Percentiles rank a stretch among this genome's conserved stretches.
phyloP scores from a whole-genome alignment of 2,888 invertebrate species.

The Mechanitis mazaeus region DNA sequence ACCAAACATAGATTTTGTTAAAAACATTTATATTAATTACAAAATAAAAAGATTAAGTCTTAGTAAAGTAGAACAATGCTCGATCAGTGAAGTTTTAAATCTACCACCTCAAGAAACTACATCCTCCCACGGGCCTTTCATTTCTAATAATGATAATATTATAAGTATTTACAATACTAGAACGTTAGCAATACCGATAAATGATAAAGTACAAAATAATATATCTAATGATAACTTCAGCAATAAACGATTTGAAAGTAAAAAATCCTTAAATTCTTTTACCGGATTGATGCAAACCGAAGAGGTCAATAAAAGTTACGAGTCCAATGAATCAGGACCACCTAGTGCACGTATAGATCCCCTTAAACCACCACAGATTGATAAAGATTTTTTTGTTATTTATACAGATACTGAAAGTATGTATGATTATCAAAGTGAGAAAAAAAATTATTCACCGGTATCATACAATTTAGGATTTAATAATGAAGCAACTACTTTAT shows the following conservation, averaged over 20 bases:
- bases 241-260: constrained; percentile 11
- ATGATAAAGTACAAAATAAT: constrained; percentile 29
- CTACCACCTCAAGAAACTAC: not conserved
- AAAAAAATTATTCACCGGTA: constrained; percentile 7
- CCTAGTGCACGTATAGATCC: constrained; percentile 30
- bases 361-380: constrained; percentile 32
- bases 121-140: not conserved
- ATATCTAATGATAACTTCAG: constrained; percentile 17
- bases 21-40: constrained; percentile 47
- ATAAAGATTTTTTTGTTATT: constrained; percentile 55
- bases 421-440: constrained; percentile 13
- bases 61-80: constrained; percentile 48
- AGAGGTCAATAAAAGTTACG: constrained; percentile 21
- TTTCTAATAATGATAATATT: constrained; percentile 32
- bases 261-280: constrained; percentile 19
- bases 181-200: constrained; percentile 37
- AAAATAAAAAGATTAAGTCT: constrained; percentile 49
- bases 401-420: constrained; percentile 50
- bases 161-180: constrained; percentile 49
- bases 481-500: constrained; percentile 3
- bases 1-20: constrained; percentile 44
- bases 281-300: constrained; percentile 29
- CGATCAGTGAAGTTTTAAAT: constrained; percentile 33
- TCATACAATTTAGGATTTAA: not conserved
- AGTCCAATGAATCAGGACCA: constrained; percentile 26